Evolutionary conservation across 2,888 invertebrate genomes (phyloP).

Genomic region (Octodonta nipae): DNA sequence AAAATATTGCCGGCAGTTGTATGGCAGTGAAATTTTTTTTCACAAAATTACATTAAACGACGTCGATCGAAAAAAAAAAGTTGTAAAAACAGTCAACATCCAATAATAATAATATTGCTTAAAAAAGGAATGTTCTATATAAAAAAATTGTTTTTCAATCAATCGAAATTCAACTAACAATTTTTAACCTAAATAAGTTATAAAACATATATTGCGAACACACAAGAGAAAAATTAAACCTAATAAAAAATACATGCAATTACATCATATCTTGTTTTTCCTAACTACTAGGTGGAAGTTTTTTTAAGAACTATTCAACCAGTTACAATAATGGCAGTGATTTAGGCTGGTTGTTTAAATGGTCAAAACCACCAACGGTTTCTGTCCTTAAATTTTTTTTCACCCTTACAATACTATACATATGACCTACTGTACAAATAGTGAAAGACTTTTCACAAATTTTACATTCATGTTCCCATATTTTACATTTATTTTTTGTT

Average conservation of each 20-base stretch:
- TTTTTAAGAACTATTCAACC: conserved; percentile 25
- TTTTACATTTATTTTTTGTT: conserved; percentile 13
- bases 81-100: no score
- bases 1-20: conserved; percentile 20
- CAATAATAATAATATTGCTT: no score
- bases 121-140: no score
- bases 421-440: conserved; percentile 31
- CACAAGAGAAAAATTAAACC: conserved; percentile 22
- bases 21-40: conserved; percentile 21
- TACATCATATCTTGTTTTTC: conserved; percentile 13
- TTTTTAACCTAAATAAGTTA: no score
- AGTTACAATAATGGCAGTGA: conserved; percentile 29
- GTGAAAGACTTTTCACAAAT: conserved; percentile 31
- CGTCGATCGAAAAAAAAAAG: no score
- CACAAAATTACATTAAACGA: no score
- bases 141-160: no score
- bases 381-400: conserved; percentile 23
- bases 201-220: conserved; percentile 30
- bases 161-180: no score
- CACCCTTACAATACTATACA: no score
- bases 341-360: conserved; percentile 29
- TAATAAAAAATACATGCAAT: conserved; percentile 20
- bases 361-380: conserved; percentile 21
- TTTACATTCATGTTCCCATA: conserved; percentile 19
- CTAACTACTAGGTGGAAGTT: conserved; percentile 22